Percentiles rank a stretch among this genome's conserved stretches.
phyloP scores from a whole-genome alignment of 2,113 vertebrate species.

The Herpetotheres cachinnans region DNA sequence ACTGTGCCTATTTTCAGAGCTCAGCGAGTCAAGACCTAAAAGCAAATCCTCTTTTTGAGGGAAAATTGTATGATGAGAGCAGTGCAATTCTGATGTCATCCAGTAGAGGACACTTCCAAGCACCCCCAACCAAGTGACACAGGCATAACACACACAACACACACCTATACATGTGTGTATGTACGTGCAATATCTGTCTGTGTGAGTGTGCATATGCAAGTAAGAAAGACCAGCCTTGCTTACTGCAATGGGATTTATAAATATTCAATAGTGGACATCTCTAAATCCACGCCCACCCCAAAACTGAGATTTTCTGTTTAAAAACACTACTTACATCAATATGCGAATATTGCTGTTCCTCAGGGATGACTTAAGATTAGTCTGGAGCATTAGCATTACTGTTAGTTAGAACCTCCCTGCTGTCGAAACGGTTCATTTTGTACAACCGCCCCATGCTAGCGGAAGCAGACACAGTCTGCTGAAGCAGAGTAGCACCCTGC shows the following conservation, averaged over 20 bases:
- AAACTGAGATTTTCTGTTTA: not conserved
- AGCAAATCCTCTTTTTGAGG: not conserved
- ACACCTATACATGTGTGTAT: rapidly evolving
- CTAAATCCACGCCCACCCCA: not conserved
- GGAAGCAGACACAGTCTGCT: not conserved
- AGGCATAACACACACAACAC: not conserved
- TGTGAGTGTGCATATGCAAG: not conserved
- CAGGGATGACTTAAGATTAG: constrained; percentile 23
- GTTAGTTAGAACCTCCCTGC: not conserved
- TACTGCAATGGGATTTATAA: not conserved
- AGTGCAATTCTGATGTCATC: not conserved
- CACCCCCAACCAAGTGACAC: not conserved
- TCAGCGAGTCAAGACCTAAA: not conserved
- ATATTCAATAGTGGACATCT: constrained; percentile 6
- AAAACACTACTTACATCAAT: constrained; percentile 2
- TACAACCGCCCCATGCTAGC: rapidly evolving
- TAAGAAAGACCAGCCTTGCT: not conserved
- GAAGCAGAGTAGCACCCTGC: not conserved
- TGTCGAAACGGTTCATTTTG: not conserved
- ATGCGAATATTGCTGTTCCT: not conserved
- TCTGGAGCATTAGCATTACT: not conserved
- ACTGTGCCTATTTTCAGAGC: not conserved
- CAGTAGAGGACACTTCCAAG: not conserved
- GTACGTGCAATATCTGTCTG: rapidly evolving
- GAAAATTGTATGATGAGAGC: not conserved